Base-by-base conservation (phyloP, 2,888 invertebrate species). In the Imbricaverruca yamaguchii region DNA sequence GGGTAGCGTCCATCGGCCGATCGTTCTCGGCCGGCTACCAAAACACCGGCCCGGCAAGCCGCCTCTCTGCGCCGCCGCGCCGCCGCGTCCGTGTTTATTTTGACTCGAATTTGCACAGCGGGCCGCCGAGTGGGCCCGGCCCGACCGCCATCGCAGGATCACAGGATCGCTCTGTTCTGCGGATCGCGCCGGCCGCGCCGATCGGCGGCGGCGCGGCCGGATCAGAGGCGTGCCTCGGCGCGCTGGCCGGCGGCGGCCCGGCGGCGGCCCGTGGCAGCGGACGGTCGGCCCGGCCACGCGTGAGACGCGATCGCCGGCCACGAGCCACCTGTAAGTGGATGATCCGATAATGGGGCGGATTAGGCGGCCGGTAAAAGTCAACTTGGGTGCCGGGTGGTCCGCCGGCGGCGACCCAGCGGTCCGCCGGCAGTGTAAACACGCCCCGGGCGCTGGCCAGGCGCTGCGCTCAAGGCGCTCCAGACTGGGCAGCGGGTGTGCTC, bases 271-370 rank as follows among this genome's bases (percentile, higher is more conserved):
- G 23, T 23, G 23, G 65, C 39, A 39, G 39, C 39, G 39, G 39
- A 39, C 39, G 39, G 1, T 39, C 39, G 39, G 39, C 39, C 39
- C 4, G 39, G 4, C 39, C 39, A 39, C 65, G n/a, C 65, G 65
- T 8, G 23, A 65, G 23, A 65, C 23, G 65, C 65, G 61, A 63
- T 23, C 23, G 23, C 18, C 65, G 18, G 23, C 4, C 63, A 18
- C 18, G 18, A 18, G 63, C 63, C 63, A 15, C 63, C 65, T n/a
- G 18, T 18, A 18, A 23, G 23, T 23, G 65, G 65, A 13, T 65
- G 65, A 65, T 65, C 23, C 65, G 65, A 65, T 65, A 65, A 65
- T 65, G n/a, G 65, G 63, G 23, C 23, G 65, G 65, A 65, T 65
- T 65, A 65, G 23, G 65, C 65, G 65, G 1, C 65, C 23, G 65